Conservation (phyloP, 2,797 vertebrate species). For the Heliangelus exortis region DNA sequence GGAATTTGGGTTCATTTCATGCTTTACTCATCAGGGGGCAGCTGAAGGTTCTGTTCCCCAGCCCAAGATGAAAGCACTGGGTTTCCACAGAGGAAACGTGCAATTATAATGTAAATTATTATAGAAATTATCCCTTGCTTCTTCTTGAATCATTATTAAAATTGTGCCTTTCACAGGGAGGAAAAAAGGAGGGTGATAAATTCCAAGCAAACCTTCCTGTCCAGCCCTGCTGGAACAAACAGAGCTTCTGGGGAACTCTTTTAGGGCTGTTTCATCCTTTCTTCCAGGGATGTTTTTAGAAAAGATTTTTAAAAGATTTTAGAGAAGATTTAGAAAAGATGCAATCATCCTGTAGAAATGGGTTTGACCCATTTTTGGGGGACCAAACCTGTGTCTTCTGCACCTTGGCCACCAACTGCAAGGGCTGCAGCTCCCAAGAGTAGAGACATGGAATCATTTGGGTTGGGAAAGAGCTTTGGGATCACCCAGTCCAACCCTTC, state of each 20-base stretch:
- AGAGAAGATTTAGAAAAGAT: no score
- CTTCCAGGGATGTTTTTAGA: background rate
- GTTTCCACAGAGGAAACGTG: background rate
- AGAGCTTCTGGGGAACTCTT: background rate
- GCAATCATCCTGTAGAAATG: accelerated
- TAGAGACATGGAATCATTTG: no score
- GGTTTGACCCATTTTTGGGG: background rate
- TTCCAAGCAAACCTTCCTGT: background rate
- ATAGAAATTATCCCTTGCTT: background rate
- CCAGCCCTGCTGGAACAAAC: background rate
- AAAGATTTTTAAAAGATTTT: background rate
- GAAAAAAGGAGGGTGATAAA: background rate
- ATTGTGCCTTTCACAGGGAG: background rate
- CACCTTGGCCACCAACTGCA: background rate
- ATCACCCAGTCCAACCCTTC: no score
- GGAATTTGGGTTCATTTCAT: background rate
- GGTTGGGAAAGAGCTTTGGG: no score
- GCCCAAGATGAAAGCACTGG: background rate
- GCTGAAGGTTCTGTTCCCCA: background rate
- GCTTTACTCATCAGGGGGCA: background rate
- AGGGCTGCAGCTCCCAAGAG: background rate
- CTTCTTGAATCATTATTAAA: background rate
- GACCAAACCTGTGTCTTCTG: background rate
- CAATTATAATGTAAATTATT: no score
- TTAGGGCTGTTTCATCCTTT: background rate